A percentile compares a stretch with the other conserved stretches of the same genome.
These are phyloP conservation scores for Eupithecia inturbata DNA, from an alignment of 2,888 invertebrate genomes.

Conservation along the genomic window DNA sequence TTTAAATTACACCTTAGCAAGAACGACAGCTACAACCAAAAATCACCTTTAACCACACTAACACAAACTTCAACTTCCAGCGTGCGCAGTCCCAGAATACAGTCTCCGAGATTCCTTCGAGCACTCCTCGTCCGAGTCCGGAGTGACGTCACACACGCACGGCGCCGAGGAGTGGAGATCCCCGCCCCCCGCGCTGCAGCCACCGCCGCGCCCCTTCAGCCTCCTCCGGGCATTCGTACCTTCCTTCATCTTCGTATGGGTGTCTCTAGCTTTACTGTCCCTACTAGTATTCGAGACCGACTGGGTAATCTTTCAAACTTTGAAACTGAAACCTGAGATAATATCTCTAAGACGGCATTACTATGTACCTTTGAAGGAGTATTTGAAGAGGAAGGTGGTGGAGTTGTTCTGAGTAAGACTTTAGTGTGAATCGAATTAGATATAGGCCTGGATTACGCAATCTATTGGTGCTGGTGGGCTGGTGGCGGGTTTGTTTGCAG, in stretches of 20 bases:
- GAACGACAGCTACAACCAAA: background rate
- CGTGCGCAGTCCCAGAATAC: constrained; percentile 78
- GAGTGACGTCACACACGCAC: constrained; percentile 79
- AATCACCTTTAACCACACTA: background rate
- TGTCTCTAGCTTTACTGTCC: constrained; percentile 87
- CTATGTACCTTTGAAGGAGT: constrained; percentile 93
- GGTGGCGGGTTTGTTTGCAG: constrained; percentile 1
- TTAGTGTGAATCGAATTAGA: constrained; percentile 32
- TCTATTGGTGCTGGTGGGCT: background rate
- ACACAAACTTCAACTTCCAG: constrained; percentile 52
- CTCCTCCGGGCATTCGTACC: constrained; percentile 88
- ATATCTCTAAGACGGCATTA: constrained; percentile 89
- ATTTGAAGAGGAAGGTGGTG: constrained; percentile 86
- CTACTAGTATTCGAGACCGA: constrained; percentile 92
- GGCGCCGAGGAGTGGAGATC: constrained; percentile 58
- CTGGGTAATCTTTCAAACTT: constrained; percentile 86
- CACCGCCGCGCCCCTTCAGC: constrained; percentile 53
- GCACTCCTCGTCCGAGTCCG: constrained; percentile 92
- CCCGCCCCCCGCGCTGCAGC: constrained; percentile 68
- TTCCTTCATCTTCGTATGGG: constrained; percentile 89
- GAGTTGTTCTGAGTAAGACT: constrained; percentile 83
- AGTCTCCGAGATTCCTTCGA: constrained; percentile 88
- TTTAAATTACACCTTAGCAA: background rate
- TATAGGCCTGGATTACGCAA: constrained; percentile 23
- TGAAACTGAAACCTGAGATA: constrained; percentile 91